These are phyloP conservation scores for Sebastes flavidus DNA, from an alignment of 2,797 vertebrate species.

Conservation along the genomic window DNA sequence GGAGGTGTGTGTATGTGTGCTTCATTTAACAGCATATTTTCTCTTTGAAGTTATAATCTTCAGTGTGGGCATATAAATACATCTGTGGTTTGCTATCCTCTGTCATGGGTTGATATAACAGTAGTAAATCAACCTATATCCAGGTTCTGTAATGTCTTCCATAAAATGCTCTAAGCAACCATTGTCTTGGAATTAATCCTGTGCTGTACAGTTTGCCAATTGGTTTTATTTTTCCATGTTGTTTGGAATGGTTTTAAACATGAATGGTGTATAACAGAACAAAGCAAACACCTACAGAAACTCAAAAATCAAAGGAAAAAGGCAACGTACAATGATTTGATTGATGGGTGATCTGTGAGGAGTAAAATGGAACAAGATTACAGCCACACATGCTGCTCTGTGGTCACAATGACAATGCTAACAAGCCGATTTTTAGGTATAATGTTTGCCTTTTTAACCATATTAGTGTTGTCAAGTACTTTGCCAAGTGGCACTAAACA, in stretches of 20 bases:
- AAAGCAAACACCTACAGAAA: neutral
- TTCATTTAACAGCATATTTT: slow-evolving; percentile 25
- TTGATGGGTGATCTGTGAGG: neutral
- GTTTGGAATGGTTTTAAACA: neutral
- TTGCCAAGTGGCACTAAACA: neutral
- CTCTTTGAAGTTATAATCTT: slow-evolving; percentile 26
- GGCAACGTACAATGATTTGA: neutral
- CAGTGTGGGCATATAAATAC: slow-evolving; percentile 8
- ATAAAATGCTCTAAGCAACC: neutral
- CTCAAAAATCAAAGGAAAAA: neutral
- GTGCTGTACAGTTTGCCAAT: neutral
- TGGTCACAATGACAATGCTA: too few species aligned
- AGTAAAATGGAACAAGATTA: neutral
- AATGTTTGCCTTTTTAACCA: neutral
- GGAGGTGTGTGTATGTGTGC: slow-evolving; percentile 11
- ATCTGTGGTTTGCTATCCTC: neutral
- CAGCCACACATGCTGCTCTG: neutral
- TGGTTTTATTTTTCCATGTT: neutral
- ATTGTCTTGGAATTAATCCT: neutral
- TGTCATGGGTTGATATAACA: slow-evolving; percentile 9
- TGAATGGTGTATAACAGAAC: neutral
- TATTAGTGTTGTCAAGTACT: neutral
- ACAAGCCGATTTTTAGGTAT: neutral
- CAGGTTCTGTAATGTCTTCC: neutral
- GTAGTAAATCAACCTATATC: neutral